Base-by-base conservation (phyloP, 2,888 invertebrate genomes). In the Listrodromus nycthemerus region DNA sequence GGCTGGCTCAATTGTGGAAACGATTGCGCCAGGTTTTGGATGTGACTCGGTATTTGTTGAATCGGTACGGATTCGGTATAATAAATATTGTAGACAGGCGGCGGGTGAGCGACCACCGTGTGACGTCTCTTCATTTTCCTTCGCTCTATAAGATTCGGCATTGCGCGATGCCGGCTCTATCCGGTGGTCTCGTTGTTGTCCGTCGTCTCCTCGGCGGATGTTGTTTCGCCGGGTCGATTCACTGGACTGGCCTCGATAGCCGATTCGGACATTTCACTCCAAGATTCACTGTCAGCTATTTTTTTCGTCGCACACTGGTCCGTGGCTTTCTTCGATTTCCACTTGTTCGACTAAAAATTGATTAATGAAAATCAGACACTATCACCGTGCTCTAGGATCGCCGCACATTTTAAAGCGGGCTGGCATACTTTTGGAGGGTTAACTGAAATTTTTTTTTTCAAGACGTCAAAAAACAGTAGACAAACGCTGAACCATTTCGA, bases 141-240 rank as follows among this genome's bases (percentile, higher is more conserved):
- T 65, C 87, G 84, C 58, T 85, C 80, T n/a, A 85, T 73, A 8
- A 86, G 75, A 80, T 82, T 85, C 27, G 86, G 86, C 87, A 87
- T 87, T 4, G 30, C 65, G 33, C n/a, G 66, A 3, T 33, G 4
- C 21, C 8, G 37, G 5, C 16, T 66, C 85, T 80, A 89, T n/a
- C 81, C 82, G n/a, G 77, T 85, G 27, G 77, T 86, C 55, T 87
- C 86, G 80, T 88, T 86, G 24, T 89, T 87, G 73, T 90, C 88
- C 8, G 88, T 86, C 0, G 85, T 87, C 66, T 89, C 89, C 33
- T 86, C 87, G 0, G 80, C 58, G 0, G 87, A 86, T 58, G 66
- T 82, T 6, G 79, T 77, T 83, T 61, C n/a, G 50, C 21, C 70
- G n/a, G 67, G 80, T 83, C 52, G 69, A 50, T 75, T 71, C 41